A percentile compares a stretch with the other conserved stretches of the same genome.
These are phyloP conservation scores for Drosophila stalkeri DNA, from an alignment of 2,888 invertebrate genomes.

Conservation along the genomic window DNA sequence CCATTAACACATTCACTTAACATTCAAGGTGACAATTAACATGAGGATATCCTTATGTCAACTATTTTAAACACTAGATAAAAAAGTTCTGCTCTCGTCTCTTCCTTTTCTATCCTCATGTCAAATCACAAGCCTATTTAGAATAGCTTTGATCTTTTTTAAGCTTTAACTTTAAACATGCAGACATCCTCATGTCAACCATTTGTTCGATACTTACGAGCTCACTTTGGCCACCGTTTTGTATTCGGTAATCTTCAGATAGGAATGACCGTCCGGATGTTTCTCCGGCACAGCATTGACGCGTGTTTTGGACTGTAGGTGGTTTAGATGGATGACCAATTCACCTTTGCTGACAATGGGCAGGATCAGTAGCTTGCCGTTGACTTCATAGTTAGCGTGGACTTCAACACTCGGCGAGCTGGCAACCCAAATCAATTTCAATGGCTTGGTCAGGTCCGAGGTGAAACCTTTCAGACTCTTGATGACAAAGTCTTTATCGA, in stretches of 20 bases:
- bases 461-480: constrained; percentile 64
- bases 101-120: too few species aligned
- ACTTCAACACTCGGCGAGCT: constrained; percentile 43
- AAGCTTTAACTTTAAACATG: not conserved
- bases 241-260: constrained; percentile 55
- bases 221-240: constrained; percentile 49
- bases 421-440: constrained; percentile 46
- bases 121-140: too few species aligned
- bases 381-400: constrained; percentile 65
- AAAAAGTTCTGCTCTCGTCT: too few species aligned
- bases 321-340: constrained; percentile 40
- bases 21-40: not conserved
- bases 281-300: constrained; percentile 43
- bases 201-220: constrained; percentile 50
- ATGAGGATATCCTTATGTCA: constrained; percentile 1
- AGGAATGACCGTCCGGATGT: constrained; percentile 60
- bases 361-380: constrained; percentile 68
- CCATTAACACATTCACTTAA: not conserved
- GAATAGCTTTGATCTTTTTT: too few species aligned
- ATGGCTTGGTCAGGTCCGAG: constrained; percentile 58
- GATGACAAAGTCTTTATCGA: constrained; percentile 28
- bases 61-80: not conserved
- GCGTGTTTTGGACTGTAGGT: constrained; percentile 38
- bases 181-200: not conserved
- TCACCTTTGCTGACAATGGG: constrained; percentile 70